Conservation (phyloP, 2,888 invertebrate genomes). For the Dasypogon diadema region DNA sequence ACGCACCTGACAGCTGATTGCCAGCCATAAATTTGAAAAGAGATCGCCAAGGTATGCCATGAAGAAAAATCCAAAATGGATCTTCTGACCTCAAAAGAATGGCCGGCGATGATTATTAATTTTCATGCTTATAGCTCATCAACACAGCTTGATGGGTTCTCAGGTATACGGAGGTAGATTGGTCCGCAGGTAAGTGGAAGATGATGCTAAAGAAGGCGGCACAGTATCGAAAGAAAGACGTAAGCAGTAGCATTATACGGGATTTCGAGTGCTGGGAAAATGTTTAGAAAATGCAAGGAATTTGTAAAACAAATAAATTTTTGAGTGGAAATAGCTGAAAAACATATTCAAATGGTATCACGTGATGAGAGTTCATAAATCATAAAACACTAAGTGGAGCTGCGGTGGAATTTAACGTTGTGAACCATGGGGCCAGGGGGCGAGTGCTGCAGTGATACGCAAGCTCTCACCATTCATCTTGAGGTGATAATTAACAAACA, state of each 20-base stretch:
- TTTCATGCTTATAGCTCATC: background rate
- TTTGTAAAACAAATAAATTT: background rate
- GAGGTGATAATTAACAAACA: constrained; percentile 53
- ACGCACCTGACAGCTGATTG: constrained; percentile 27
- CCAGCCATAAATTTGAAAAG: constrained; percentile 25
- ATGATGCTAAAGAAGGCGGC: background rate
- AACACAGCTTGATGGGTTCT: background rate
- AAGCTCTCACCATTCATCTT: constrained; percentile 51
- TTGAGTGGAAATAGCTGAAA: constrained; percentile 4
- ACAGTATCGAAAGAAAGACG: background rate
- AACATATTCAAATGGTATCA: constrained; percentile 2
- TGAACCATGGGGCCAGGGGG: background rate
- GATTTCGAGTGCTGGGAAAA: background rate
- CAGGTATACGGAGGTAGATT: background rate
- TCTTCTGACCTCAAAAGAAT: constrained; percentile 29
- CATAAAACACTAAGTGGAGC: background rate
- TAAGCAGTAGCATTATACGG: background rate
- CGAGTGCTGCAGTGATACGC: constrained; percentile 23
- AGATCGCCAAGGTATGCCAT: constrained; percentile 36
- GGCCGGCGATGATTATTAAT: constrained; percentile 34
- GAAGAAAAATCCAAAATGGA: constrained; percentile 36
- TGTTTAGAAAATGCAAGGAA: background rate
- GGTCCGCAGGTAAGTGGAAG: background rate
- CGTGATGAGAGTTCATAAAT: constrained; percentile 31
- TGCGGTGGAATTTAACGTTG: constrained; percentile 7